Conservation (phyloP, 2,888 invertebrate species). For the Drosophila demipolita region DNA sequence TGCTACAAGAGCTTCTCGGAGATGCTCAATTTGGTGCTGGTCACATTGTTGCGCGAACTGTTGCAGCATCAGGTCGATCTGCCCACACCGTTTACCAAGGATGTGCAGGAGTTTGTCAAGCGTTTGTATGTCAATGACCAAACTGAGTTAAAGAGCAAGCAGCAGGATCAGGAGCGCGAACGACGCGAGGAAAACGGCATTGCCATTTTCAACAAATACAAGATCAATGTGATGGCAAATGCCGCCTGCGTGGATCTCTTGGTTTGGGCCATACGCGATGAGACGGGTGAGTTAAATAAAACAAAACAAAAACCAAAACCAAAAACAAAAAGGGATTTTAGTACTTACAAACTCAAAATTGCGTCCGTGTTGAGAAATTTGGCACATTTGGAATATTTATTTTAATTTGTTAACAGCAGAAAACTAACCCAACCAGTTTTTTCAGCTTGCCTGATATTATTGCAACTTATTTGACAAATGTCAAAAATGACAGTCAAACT, state of each 20-base stretch:
- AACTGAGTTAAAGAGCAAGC: constrained; percentile 94
- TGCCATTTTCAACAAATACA: constrained; percentile 93
- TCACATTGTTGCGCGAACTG: constrained; percentile 95
- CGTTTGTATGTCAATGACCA: constrained; percentile 96
- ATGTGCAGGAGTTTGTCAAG: constrained; percentile 96
- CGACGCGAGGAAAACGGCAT: constrained; percentile 91
- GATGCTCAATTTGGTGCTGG: constrained; percentile 96
- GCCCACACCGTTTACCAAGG: constrained; percentile 95
- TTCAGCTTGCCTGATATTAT: too few relatives aligned
- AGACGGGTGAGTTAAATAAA: constrained; percentile 90
- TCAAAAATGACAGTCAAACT: too few relatives aligned
- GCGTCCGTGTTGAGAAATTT: not conserved
- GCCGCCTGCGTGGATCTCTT: constrained; percentile 98
- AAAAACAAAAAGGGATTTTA: too few relatives aligned
- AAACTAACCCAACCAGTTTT: too few relatives aligned
- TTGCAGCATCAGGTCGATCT: constrained; percentile 95
- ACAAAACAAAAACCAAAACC: not conserved
- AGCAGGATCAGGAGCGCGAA: constrained; percentile 94
- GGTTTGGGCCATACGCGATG: constrained; percentile 99
- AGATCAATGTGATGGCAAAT: constrained; percentile 98
- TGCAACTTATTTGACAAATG: too few relatives aligned
- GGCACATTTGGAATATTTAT: not conserved
- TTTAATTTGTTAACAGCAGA: not conserved
- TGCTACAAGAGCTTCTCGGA: constrained; percentile 98
- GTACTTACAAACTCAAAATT: not conserved